Evolutionary conservation across 2,113 vertebrate genomes (phyloP).

Genomic region (Circaetus gallicus): DNA sequence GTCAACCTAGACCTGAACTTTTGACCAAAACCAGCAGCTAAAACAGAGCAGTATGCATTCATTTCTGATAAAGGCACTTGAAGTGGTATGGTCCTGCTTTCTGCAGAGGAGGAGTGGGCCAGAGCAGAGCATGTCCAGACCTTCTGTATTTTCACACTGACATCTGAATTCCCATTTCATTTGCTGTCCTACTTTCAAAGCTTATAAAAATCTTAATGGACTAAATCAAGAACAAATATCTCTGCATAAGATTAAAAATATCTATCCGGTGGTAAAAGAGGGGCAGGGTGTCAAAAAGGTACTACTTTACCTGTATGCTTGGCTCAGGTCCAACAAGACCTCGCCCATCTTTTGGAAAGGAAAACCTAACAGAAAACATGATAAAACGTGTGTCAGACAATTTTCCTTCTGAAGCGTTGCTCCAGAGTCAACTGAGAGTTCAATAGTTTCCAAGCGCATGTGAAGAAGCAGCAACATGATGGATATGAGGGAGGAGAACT

Average conservation of each 20-base stretch:
- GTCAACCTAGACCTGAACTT: background rate
- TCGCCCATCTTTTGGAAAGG: background rate
- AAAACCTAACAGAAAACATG: background rate
- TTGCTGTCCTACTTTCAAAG: background rate
- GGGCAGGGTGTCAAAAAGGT: background rate
- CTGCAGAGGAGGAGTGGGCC: background rate
- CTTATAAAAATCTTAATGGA: background rate
- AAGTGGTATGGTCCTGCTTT: background rate
- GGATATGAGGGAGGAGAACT: background rate
- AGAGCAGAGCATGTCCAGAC: background rate
- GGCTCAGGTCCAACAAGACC: background rate
- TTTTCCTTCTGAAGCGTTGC: background rate
- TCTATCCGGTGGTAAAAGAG: background rate
- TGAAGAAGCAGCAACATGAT: background rate
- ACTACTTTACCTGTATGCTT: background rate
- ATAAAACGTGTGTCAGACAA: background rate
- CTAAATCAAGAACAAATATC: background rate
- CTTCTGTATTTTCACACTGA: background rate
- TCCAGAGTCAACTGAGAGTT: background rate
- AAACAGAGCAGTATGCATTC: background rate
- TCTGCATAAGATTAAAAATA: background rate
- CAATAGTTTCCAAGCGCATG: background rate
- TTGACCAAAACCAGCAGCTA: background rate
- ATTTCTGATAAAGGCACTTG: background rate
- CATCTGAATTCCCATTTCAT: background rate